Percentiles rank a stretch among this genome's conserved stretches.
Conservation (phyloP, 2,888 invertebrate species). For the Peribatodes rhomboidaria region DNA sequence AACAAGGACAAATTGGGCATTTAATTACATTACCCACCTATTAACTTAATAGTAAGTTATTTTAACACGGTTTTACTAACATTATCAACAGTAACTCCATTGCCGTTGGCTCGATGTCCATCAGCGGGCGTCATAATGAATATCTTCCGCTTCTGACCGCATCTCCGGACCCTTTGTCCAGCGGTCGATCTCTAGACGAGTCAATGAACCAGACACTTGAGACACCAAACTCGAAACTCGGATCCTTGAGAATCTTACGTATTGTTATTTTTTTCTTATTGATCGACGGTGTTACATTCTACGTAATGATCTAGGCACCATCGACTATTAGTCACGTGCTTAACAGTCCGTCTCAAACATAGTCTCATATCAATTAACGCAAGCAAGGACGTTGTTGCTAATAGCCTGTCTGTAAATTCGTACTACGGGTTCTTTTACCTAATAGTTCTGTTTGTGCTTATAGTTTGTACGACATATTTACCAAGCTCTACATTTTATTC, state of each 20-base stretch:
- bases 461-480: background rate
- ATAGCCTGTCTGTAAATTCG: too few species aligned
- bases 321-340: too few species aligned
- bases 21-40: background rate
- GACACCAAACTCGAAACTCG: slow-evolving; percentile 41
- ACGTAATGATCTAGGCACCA: background rate
- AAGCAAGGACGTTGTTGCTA: too few species aligned
- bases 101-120: slow-evolving; percentile 50
- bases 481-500: slow-evolving; percentile 26
- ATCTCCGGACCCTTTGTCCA: slow-evolving; percentile 60
- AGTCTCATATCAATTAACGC: too few species aligned
- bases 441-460: too few species aligned
- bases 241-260: slow-evolving; percentile 33
- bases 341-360: too few species aligned
- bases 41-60: slow-evolving; percentile 30
- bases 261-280: slow-evolving; percentile 32
- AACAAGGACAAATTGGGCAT: background rate
- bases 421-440: too few species aligned
- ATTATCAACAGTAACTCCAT: slow-evolving; percentile 31
- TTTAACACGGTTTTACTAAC: slow-evolving; percentile 11
- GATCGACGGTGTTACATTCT: background rate
- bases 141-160: slow-evolving; percentile 68
- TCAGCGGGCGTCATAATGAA: slow-evolving; percentile 64
- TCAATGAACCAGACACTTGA: slow-evolving; percentile 61
- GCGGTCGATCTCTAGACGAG: slow-evolving; percentile 56